Percentiles rank a stretch among this genome's conserved stretches.
Conservation (phyloP, 2,113 vertebrate genomes). For the Leucopternis melanops region DNA sequence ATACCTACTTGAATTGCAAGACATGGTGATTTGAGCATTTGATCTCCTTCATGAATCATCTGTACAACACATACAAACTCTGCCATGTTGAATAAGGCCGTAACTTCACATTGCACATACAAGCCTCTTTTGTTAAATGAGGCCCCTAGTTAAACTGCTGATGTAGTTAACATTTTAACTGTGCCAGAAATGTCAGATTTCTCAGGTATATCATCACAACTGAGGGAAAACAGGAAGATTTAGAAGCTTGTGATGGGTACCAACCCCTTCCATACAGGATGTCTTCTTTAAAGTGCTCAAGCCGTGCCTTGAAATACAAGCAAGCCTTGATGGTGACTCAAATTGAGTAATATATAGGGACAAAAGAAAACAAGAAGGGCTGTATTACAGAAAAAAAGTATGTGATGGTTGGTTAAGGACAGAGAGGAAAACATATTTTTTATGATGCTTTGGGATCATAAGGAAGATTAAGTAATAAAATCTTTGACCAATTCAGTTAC, state of each 20-base stretch:
- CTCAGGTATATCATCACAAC: not conserved
- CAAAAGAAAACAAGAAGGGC: not conserved
- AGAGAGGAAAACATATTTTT: not conserved
- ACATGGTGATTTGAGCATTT: not conserved
- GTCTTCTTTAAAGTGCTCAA: not conserved
- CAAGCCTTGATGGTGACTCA: not conserved
- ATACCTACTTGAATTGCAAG: not conserved
- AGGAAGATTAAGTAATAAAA: not conserved
- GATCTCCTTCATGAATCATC: not conserved
- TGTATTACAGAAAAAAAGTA: not conserved
- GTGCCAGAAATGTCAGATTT: not conserved
- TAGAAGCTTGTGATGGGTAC: not conserved
- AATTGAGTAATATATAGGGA: not conserved
- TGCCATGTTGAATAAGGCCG: not conserved
- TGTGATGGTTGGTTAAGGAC: not conserved
- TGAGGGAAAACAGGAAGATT: not conserved
- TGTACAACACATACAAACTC: not conserved
- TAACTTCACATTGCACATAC: not conserved
- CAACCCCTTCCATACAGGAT: not conserved
- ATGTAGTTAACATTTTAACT: not conserved
- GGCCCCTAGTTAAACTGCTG: not conserved
- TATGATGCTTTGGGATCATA: not conserved
- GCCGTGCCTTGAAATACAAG: not conserved
- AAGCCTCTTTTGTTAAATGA: not conserved
- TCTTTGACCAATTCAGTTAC: not conserved